A percentile compares a stretch with the other conserved stretches of the same genome.
These are phyloP conservation scores for Cichladusa arquata DNA, from an alignment of 2,113 vertebrate genomes.

Conservation along the genomic window DNA sequence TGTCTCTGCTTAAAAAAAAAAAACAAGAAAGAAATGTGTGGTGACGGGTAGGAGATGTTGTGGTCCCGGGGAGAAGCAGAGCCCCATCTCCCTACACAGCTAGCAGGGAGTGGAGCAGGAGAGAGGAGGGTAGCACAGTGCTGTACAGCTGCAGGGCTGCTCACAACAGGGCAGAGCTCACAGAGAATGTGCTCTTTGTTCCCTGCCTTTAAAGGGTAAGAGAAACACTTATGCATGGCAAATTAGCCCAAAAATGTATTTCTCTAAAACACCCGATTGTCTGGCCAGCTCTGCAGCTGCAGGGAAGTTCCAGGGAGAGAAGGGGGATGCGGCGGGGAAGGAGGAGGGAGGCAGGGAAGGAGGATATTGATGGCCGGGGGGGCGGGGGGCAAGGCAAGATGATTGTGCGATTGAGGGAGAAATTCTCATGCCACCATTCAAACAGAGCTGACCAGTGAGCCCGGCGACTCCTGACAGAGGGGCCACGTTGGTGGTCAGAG, in stretches of 20 bases:
- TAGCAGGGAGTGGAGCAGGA: conserved; percentile 62
- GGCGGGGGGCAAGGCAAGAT: background rate
- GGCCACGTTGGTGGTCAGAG: background rate
- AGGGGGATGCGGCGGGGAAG: conserved; percentile 65
- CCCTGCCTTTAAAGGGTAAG: conserved; percentile 81
- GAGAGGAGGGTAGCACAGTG: conserved; percentile 69
- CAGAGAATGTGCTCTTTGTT: conserved; percentile 81
- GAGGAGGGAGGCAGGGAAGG: conserved; percentile 69
- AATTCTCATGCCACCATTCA: conserved; percentile 33
- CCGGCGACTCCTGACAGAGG: background rate
- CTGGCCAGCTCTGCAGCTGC: conserved; percentile 82
- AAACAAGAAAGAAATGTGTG: background rate
- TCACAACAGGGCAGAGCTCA: conserved; percentile 75
- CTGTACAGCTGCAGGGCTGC: conserved; percentile 79
- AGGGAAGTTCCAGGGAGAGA: conserved; percentile 78
- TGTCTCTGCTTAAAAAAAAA: background rate
- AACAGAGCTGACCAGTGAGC: background rate
- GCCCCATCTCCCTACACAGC: conserved; percentile 34
- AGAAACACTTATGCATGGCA: conserved; percentile 86
- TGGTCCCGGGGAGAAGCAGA: conserved; percentile 51
- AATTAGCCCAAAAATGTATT: conserved; percentile 87
- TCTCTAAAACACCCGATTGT: conserved; percentile 85
- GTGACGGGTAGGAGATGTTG: background rate
- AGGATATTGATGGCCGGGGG: conserved; percentile 15
- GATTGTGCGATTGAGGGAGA: background rate